Percentiles rank a stretch among this genome's conserved stretches.
Conservation (phyloP, 2,797 vertebrate species). For the Halcyon smyrnensis region DNA sequence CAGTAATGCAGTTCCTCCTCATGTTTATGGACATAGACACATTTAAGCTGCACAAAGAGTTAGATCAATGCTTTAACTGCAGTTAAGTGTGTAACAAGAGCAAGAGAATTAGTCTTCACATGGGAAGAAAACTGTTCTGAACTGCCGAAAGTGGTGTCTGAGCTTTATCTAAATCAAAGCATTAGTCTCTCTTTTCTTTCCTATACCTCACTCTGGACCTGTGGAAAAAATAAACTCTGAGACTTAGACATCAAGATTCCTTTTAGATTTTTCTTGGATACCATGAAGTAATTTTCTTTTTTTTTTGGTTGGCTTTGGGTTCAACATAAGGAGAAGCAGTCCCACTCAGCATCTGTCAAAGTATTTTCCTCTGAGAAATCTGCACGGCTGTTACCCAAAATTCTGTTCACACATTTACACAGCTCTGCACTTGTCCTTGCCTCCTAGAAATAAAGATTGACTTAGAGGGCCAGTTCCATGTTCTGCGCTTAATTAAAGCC, state of each 20-base stretch:
- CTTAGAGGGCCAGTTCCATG: neutral
- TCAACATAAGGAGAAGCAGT: slow-evolving; percentile 43
- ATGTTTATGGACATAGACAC: neutral
- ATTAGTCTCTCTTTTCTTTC: neutral
- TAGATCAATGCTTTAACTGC: neutral
- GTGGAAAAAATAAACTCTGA: neutral
- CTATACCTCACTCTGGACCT: neutral
- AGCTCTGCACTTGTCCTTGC: slow-evolving; percentile 8
- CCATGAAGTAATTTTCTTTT: neutral
- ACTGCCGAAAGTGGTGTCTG: neutral
- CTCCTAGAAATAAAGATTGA: slow-evolving; percentile 42
- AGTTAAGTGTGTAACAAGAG: neutral
- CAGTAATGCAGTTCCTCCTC: neutral
- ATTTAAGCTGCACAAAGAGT: neutral
- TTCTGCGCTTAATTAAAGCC: slow-evolving; percentile 39
- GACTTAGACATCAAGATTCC: neutral
- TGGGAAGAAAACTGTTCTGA: neutral
- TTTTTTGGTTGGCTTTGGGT: slow-evolving; percentile 31
- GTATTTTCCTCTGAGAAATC: slow-evolving; percentile 7
- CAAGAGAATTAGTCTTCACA: neutral
- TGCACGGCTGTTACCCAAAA: slow-evolving; percentile 43
- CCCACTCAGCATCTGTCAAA: slow-evolving; percentile 47
- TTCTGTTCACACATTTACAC: slow-evolving; percentile 31
- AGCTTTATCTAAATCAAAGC: neutral
- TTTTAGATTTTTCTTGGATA: slow-evolving; percentile 8